Conservation (phyloP, 2,113 vertebrate genomes). For the Eubucco bourcierii region DNA sequence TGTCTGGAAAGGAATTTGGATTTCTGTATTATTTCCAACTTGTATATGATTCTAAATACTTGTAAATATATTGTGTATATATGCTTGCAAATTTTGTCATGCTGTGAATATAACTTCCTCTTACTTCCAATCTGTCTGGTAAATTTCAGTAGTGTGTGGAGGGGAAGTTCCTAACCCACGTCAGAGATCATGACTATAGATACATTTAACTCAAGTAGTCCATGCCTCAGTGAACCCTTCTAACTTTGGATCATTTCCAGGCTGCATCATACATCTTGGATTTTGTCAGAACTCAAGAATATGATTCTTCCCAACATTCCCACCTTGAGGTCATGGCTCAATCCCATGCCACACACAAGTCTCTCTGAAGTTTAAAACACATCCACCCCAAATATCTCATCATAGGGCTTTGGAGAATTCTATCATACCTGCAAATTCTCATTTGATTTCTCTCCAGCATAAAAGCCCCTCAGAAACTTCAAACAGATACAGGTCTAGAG, state of each 20-base stretch:
- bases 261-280: background rate
- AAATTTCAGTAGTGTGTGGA: no score
- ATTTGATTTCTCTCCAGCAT: background rate
- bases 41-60: no score
- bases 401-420: background rate
- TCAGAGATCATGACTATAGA: background rate
- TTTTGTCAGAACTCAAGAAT: background rate
- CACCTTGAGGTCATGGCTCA: background rate
- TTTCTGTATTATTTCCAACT: no score
- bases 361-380: background rate
- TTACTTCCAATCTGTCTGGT: no score
- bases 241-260: background rate
- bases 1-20: no score
- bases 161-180: no score
- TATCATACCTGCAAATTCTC: background rate
- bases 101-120: no score
- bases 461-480: rapidly evolving
- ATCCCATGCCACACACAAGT: background rate
- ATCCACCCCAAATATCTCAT: background rate
- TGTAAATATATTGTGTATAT: no score
- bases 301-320: background rate
- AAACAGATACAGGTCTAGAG: background rate
- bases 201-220: background rate
- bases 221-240: background rate
- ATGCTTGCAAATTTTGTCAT: no score